Base-by-base conservation (phyloP, 2,113 vertebrate species). In the Coptodon rendalli region DNA sequence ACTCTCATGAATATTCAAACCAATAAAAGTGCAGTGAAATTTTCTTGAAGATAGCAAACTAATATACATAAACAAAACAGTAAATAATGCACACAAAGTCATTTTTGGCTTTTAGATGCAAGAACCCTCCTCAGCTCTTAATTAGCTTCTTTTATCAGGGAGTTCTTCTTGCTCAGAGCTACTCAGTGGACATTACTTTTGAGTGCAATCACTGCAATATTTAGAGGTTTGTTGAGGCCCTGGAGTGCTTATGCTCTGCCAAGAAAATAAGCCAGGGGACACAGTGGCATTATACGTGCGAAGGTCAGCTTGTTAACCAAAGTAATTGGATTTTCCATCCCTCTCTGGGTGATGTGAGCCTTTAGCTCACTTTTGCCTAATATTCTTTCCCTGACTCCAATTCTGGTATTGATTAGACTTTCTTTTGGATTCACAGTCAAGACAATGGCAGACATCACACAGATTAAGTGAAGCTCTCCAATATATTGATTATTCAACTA, bases 221-320 rank as follows among this genome's bases (percentile, higher is more conserved):
- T 94, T 93, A 87, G 84, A 89, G 87, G 81, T 93, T 87, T 88
- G 93, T 84, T 54, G 78, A 89, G 88, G 43, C 89, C 85, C 87
- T 87, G 76, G 80, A 89, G 93, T 91, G 84, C 89, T 87, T 89
- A 89, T 40, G 19, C 86, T 90, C 82, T 85, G 87, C 85, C 91
- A 94, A 92, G 89, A 91, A 95, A 95, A 93, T 92, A 92, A 91
- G 92, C 93, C 81, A 84, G 85, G 92, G 92, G 87, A 95, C 94
- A 93, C 36, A 82, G 86, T 94, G 90, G 91, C 93, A 95, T 93
- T 93, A 92, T 93, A 92, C 66, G 91, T 93, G 90, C 91, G 86
- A 95, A 95, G 94, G 94, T 96, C 95, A 95, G 95, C 91, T 94
- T 95, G 95, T 96, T 96, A 96, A 94, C 91, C 93, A 94, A 91